Evolutionary conservation across 2,113 vertebrate species (phyloP).

Genomic region (Telmatochromis sp.): DNA sequence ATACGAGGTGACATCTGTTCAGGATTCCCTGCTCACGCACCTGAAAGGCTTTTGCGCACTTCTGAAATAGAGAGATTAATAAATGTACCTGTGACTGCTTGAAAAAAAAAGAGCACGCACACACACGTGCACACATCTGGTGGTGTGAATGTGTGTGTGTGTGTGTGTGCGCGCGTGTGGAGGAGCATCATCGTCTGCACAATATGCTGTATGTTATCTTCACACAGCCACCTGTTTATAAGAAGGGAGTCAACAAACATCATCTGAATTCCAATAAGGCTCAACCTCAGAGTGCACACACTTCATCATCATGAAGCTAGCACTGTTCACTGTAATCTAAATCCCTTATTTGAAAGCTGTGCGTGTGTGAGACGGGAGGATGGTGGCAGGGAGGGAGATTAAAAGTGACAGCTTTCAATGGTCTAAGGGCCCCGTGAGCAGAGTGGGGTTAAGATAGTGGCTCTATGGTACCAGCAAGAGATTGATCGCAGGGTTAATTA

Average conservation of each 20-base stretch:
- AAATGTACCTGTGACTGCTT: constrained; percentile 48
- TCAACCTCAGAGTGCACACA: constrained; percentile 47
- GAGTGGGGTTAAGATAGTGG: constrained; percentile 33
- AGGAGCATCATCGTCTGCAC: constrained; percentile 10
- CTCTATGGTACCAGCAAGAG: neutral
- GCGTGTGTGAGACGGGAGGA: neutral
- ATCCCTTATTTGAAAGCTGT: constrained; percentile 54
- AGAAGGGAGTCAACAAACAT: constrained; percentile 63
- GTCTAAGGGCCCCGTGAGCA: neutral
- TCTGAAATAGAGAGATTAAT: constrained; percentile 62
- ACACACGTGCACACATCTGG: neutral
- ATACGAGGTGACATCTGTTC: constrained; percentile 38
- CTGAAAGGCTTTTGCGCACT: constrained; percentile 30
- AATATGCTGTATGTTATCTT: constrained; percentile 58
- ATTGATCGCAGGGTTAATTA: constrained; percentile 48
- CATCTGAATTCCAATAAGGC: constrained; percentile 66
- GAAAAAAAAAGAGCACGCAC: neutral
- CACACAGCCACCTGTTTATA: constrained; percentile 68
- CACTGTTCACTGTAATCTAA: constrained; percentile 58
- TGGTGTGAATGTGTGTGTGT: neutral
- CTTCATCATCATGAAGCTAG: constrained; percentile 37
- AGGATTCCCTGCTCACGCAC: constrained; percentile 41
- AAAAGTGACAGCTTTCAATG: constrained; percentile 42
- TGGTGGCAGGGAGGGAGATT: constrained; percentile 30
- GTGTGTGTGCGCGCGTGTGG: neutral